Conservation (phyloP, 2,888 invertebrate species). For the Crematogaster levior region DNA sequence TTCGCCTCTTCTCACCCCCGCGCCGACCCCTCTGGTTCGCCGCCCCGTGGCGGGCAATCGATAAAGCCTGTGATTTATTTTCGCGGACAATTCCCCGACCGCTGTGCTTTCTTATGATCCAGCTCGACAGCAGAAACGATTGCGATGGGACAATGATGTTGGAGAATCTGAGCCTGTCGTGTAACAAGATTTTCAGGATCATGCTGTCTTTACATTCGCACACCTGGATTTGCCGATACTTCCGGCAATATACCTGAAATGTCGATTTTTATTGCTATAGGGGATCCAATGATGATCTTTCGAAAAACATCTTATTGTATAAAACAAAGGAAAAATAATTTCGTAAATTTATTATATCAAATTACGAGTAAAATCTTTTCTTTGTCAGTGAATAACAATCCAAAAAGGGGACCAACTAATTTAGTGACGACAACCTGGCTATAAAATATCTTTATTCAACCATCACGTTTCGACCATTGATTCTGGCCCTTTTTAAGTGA, state of each 20-base stretch:
- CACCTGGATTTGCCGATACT: not conserved
- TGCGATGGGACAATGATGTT: slow-evolving; percentile 7
- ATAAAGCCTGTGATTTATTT: slow-evolving; percentile 70
- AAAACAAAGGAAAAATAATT: not conserved
- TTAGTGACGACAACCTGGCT: too few relatives aligned
- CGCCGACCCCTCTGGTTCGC: slow-evolving; percentile 10
- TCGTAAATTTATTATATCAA: not conserved
- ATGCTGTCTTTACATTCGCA: not conserved
- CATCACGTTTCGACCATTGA: too few relatives aligned
- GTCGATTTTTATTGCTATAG: slow-evolving; percentile 5
- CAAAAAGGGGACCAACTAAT: too few relatives aligned
- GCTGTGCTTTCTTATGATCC: slow-evolving; percentile 45
- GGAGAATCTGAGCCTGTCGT: slow-evolving; percentile 15
- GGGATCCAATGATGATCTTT: not conserved
- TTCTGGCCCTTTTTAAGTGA: too few relatives aligned
- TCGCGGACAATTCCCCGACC: slow-evolving; percentile 50
- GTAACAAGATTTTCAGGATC: slow-evolving; percentile 20
- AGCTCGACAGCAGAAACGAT: slow-evolving; percentile 8
- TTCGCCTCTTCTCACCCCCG: not conserved
- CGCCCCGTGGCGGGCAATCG: slow-evolving; percentile 61
- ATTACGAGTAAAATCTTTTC: too few relatives aligned
- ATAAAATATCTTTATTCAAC: too few relatives aligned
- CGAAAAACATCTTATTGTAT: not conserved
- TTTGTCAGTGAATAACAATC: too few relatives aligned
- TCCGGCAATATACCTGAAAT: not conserved